Base-by-base conservation (phyloP, 2,888 invertebrate species). In the Hetaerina titia region DNA sequence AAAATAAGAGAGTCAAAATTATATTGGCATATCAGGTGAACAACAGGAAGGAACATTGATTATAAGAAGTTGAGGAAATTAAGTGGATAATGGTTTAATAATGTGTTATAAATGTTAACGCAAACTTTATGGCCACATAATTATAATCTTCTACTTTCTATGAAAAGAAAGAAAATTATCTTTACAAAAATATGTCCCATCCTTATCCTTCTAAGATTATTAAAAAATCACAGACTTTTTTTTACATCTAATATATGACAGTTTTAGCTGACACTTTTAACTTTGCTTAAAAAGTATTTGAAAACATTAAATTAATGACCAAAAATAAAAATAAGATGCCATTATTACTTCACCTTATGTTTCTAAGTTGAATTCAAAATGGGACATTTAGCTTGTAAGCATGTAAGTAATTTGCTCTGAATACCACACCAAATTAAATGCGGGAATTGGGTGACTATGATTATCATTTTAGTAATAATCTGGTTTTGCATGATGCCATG, bases 161-260 rank as follows among this genome's bases (percentile, higher is more conserved):
- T 58, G 22, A 92, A 92, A 64, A 69, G 69, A 74, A 92, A 92
- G 92, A 92, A 92, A 92, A 69, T 92, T 56, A 92, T 74, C n/a
- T 69, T 92, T 92, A 92, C 92, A 92, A 92, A 92, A 92, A 92
- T 92, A 92, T 92, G 92, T 74, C 92, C 92, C 92, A 92, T 92
- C 22, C 81, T 81, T 31, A 69, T 69, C 92, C 69, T 69, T 92
- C 92, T 92, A 92, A 64, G 69, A 92, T 69, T 92, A 92, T 92
- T 92, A 92, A 92, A 69, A 92, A 92, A 92, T 92, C 92, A 92
- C 92, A 92, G 92, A 92, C 92, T 69, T 92, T 92, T 92, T 92
- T 63, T 74, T 69, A 92, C 92, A 92, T 64, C 92, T 92, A 92
- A 92, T 69, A 69, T 69, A 92, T 81, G 81, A 81, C 81, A 81